Evolutionary conservation across 1,140 invertebrate genomes (phyloP).

Genomic region (Eurytemora carolleeae): DNA sequence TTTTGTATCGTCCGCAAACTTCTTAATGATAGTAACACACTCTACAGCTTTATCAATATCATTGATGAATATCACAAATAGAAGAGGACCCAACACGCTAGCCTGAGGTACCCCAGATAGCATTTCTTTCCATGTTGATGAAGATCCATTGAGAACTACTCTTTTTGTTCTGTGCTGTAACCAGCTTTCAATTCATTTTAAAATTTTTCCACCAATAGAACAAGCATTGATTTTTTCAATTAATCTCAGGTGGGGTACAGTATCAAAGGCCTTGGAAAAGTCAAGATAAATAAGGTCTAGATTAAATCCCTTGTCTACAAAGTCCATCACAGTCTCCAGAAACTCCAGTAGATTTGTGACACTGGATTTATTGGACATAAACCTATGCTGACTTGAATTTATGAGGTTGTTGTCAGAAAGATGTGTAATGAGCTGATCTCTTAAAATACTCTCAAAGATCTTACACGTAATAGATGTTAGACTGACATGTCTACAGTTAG

Average conservation of each 20-base stretch:
- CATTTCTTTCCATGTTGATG: neutral
- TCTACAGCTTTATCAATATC: too few species aligned
- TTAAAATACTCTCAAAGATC: neutral
- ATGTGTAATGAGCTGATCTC: neutral
- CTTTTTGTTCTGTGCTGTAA: neutral
- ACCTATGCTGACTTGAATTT: neutral
- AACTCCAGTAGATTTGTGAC: neutral
- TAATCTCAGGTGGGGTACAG: neutral
- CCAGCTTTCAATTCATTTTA: neutral
- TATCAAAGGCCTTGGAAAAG: conserved; percentile 3
- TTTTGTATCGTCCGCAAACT: too few species aligned
- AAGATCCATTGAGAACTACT: neutral
- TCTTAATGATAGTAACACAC: too few species aligned
- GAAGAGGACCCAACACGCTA: neutral
- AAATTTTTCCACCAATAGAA: neutral
- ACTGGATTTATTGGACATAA: neutral
- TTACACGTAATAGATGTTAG: conserved; percentile 1
- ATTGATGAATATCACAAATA: too few species aligned
- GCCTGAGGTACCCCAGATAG: conserved; percentile 6
- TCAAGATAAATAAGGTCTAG: neutral
- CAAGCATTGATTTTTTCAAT: neutral
- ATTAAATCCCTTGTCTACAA: neutral
- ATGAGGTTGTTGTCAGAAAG: neutral
- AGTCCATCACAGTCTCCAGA: neutral
- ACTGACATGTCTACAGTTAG: neutral